Evolutionary conservation across 2,113 vertebrate species (phyloP).

Genomic region (Mormyrus iriodes): DNA sequence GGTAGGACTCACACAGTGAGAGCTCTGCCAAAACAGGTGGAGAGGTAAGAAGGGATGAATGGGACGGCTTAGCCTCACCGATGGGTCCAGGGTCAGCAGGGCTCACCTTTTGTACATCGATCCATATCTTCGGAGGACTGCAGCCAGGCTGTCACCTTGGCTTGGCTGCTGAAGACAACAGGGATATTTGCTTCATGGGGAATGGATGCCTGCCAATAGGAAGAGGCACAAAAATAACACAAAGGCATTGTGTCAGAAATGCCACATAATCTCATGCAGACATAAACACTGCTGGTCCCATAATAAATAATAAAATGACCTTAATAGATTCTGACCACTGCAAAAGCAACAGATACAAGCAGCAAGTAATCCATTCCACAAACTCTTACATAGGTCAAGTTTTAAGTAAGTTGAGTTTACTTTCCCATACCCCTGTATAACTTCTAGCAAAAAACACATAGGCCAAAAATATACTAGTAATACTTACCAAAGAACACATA

Average conservation of each 20-base stretch:
- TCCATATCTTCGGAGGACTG: conserved; percentile 93
- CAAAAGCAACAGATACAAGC: not conserved
- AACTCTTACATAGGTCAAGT: not conserved
- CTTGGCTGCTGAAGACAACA: conserved; percentile 71
- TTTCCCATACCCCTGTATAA: not conserved
- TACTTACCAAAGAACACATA: not conserved
- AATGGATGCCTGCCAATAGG: conserved; percentile 64
- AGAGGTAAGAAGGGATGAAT: not conserved
- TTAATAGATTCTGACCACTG: not conserved
- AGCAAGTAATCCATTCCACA: not conserved
- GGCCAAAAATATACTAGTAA: not conserved
- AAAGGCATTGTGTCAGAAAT: not conserved
- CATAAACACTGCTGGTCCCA: not conserved
- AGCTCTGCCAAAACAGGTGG: conserved; percentile 65
- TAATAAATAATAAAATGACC: not conserved
- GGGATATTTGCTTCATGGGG: conserved; percentile 66
- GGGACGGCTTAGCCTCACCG: not conserved
- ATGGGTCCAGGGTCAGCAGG: no score
- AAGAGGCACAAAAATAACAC: conserved; percentile 21
- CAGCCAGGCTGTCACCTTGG: conserved; percentile 80
- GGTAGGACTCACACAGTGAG: conserved; percentile 76
- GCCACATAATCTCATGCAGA: not conserved
- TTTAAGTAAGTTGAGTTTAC: not conserved
- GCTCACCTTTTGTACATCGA: conserved; percentile 85
- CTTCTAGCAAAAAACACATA: not conserved